A percentile compares a stretch with the other conserved stretches of the same genome.
Evolutionary conservation across 1,140 invertebrate species (phyloP).

Genomic region (Reticulitermes speratus): DNA sequence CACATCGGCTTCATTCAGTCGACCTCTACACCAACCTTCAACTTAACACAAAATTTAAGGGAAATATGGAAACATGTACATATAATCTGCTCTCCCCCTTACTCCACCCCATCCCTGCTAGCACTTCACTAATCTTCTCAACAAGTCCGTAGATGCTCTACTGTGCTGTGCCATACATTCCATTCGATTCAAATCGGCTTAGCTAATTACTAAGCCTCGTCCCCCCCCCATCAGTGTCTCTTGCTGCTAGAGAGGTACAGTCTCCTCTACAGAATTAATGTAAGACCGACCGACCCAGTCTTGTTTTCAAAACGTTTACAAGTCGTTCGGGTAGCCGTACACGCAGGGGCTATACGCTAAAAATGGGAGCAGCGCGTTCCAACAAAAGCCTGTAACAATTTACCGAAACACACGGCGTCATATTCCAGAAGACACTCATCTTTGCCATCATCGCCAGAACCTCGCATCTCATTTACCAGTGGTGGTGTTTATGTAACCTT

Average conservation of each 20-base stretch:
- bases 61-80: neutral
- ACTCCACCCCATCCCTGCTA: neutral
- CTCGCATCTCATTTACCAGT: too few relatives aligned
- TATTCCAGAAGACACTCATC: too few relatives aligned
- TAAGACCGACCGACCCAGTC: neutral
- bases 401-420: too few relatives aligned
- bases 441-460: too few relatives aligned
- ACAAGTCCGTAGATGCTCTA: neutral
- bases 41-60: neutral
- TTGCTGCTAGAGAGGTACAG: neutral
- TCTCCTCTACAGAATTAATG: neutral
- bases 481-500: too few relatives aligned
- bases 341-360: too few relatives aligned
- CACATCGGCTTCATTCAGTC: too few relatives aligned
- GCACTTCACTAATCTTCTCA: neutral
- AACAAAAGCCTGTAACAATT: too few relatives aligned
- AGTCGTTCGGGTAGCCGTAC: too few relatives aligned
- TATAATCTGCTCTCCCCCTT: neutral
- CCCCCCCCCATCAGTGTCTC: neutral
- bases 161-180: neutral
- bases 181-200: constrained; percentile 18
- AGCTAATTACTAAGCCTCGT: constrained; percentile 1
- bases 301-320: neutral
- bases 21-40: neutral
- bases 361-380: too few relatives aligned